Base-by-base conservation (phyloP, 2,888 invertebrate genomes). In the Petrolisthes manimaculis region DNA sequence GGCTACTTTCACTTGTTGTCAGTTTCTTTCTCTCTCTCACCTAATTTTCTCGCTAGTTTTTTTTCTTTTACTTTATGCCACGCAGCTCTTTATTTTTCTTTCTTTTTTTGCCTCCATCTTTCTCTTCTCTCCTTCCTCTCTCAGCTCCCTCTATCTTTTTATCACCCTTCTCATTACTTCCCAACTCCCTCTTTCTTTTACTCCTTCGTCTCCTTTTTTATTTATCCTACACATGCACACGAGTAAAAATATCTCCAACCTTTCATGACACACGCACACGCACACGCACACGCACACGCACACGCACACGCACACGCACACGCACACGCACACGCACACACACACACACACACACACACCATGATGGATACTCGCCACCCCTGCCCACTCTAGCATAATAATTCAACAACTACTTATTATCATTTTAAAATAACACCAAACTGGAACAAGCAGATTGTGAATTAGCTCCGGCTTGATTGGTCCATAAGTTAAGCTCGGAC, bases 261-360 rank as follows among this genome's bases (percentile, higher is more conserved):
- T 61, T 9, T 14, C 75, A 2, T 9, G 8, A 78, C 78, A 78
- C 78, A 78, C 78, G 6, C 78, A 78, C 78, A 78, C 78, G 6
- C 78, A 78, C 78, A 77, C 77, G 37, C 77, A 77, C 77, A 77
- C 77, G 37, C 77, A 77, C 77, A 77, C 77, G 37, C 77, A 77
- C 77, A 77, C 77, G 37, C 77, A 37, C 77, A 77, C 77, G 37
- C 77, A 77, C 77, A 77, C 51, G 37, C 77, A 77, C 77, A 77
- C 77, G 6, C 77, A 37, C 77, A 77, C 37, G 6, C 24, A 77
- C 37, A 77, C 77, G 37, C 51, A 37, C 77, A 77, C 77, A 77
- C 77, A 74, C 74, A 74, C 74, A 74, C 74, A 74, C 74, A 74
- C 74, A 74, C 74, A 74, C 74, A 74, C 74, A 74, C 74, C 6